phyloP scores from a whole-genome alignment of 2,113 vertebrate genomes.

The Syngnathus scovelli region DNA sequence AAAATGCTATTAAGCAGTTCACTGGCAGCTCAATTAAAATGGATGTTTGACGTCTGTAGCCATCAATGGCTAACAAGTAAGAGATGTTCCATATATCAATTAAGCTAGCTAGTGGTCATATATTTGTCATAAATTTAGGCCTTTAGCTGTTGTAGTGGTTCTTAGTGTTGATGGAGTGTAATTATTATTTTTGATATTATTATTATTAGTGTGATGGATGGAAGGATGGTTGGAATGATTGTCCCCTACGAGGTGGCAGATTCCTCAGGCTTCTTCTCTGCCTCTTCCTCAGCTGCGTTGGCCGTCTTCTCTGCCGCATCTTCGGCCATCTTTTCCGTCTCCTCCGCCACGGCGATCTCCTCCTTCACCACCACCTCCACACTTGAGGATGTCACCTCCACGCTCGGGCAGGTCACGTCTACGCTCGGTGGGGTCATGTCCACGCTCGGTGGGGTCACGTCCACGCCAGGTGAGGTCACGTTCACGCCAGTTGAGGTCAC shows the following conservation, averaged over 20 bases:
- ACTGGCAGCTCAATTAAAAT: no score
- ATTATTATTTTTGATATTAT: constrained; percentile 10
- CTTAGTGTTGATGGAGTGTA: not conserved
- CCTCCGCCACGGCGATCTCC: constrained; percentile 18
- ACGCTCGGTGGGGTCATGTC: not conserved
- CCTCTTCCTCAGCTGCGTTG: constrained; percentile 33
- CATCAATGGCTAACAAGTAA: not conserved
- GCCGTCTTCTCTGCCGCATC: constrained; percentile 33
- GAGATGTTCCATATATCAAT: not conserved
- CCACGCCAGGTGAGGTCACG: not conserved
- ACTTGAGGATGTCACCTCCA: not conserved
- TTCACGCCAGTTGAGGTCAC: not conserved
- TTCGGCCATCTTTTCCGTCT: constrained; percentile 31
- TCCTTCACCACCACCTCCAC: constrained; percentile 15
- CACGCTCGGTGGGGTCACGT: not conserved
- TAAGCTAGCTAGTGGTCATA: not conserved
- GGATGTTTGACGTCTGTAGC: no score
- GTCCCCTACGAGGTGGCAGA: constrained; percentile 60
- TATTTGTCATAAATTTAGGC: not conserved
- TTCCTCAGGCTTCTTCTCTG: constrained; percentile 58
- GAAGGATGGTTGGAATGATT: constrained; percentile 27
- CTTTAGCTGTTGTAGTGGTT: not conserved
- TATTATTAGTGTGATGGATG: constrained; percentile 12
- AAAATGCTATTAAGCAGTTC: not conserved
- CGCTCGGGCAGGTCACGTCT: not conserved